These are phyloP conservation scores for Salpingus planirostris DNA, from an alignment of 2,888 invertebrate genomes.

Conservation along the genomic window DNA sequence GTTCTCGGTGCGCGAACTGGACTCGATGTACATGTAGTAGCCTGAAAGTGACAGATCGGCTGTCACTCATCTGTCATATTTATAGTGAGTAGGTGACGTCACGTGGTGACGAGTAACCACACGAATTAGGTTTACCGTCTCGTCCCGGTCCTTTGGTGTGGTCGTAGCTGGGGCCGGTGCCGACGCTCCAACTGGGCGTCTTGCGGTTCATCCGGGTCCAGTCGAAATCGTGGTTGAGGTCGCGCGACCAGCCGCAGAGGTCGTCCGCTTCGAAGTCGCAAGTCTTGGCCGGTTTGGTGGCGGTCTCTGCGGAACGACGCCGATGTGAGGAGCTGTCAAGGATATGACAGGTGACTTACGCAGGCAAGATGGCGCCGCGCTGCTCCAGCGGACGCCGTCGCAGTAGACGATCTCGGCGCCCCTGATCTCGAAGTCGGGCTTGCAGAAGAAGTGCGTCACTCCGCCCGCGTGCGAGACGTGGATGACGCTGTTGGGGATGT, in stretches of 20 bases:
- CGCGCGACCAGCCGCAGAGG: constrained; percentile 73
- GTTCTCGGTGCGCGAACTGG: constrained; percentile 52
- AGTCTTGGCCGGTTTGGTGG: constrained; percentile 38
- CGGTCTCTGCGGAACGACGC: constrained; percentile 29
- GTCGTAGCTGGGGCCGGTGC: constrained; percentile 67
- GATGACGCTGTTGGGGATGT: constrained; percentile 44
- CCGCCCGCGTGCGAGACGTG: constrained; percentile 46
- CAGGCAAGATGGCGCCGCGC: constrained; percentile 55
- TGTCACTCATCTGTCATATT: too few species aligned
- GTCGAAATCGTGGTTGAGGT: constrained; percentile 60
- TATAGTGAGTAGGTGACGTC: too few species aligned
- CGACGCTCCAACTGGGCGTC: constrained; percentile 55
- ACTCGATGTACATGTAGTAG: constrained; percentile 77
- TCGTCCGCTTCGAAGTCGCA: constrained; percentile 61
- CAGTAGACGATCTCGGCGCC: constrained; percentile 61
- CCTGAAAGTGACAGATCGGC: constrained; percentile 51
- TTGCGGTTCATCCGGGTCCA: constrained; percentile 59
- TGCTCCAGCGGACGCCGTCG: constrained; percentile 63
- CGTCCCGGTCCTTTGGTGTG: constrained; percentile 55
- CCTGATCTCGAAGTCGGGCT: constrained; percentile 50
- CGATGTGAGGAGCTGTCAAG: background rate
- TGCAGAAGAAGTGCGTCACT: constrained; percentile 56
- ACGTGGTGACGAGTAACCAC: too few species aligned
- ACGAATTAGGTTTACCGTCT: too few species aligned
- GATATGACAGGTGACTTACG: too few species aligned